Evolutionary conservation across 2,888 invertebrate species (phyloP).

Genomic region (Lapara coniferarum): DNA sequence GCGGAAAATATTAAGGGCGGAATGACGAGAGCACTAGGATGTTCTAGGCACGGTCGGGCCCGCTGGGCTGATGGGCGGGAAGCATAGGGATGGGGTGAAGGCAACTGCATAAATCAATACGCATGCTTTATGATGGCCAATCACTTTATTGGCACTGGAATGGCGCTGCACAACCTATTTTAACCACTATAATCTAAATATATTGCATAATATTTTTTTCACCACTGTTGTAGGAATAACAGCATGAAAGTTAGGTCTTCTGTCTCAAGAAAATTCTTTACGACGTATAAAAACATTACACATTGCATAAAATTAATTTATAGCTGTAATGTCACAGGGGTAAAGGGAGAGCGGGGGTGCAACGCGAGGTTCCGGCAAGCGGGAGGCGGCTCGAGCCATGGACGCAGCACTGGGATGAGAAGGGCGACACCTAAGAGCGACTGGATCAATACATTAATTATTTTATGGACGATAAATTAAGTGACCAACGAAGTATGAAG

Average conservation of each 20-base stretch:
- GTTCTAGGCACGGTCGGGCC: background rate
- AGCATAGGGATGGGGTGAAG: slow-evolving; percentile 1
- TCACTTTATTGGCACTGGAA: slow-evolving; percentile 2
- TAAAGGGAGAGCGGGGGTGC: too few relatives aligned
- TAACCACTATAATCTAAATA: background rate
- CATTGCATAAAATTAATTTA: background rate
- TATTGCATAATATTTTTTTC: background rate
- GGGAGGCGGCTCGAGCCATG: too few relatives aligned
- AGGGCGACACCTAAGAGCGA: too few relatives aligned
- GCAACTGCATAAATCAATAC: slow-evolving; percentile 10
- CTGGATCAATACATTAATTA: too few relatives aligned
- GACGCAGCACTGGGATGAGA: too few relatives aligned
- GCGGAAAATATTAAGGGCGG: slow-evolving; percentile 18
- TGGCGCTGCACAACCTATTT: background rate
- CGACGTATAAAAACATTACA: too few relatives aligned
- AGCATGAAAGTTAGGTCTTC: too few relatives aligned
- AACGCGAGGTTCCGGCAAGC: too few relatives aligned
- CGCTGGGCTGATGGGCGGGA: background rate
- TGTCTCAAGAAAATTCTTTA: too few relatives aligned
- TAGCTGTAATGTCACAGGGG: background rate
- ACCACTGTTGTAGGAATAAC: too few relatives aligned
- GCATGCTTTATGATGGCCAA: slow-evolving; percentile 3
- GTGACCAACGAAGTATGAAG: too few relatives aligned
- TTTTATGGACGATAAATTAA: too few relatives aligned
- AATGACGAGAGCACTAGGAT: slow-evolving; percentile 3